phyloP scores from a whole-genome alignment of 2,113 vertebrate genomes.

The Hippocampus guttulatus region DNA sequence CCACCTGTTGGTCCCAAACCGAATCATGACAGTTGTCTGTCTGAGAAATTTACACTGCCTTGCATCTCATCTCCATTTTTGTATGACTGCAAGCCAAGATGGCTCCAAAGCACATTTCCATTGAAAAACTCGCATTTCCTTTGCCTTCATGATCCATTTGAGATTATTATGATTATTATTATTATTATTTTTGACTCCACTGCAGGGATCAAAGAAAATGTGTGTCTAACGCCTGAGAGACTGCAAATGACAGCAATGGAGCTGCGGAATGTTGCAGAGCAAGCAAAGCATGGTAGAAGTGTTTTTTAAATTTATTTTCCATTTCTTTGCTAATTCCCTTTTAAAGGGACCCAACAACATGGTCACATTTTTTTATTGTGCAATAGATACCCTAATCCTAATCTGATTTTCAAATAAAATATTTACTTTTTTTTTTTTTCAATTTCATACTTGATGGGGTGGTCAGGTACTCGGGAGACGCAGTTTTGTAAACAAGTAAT shows the following conservation, averaged over 20 bases:
- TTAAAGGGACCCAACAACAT: not conserved
- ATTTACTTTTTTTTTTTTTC: not conserved
- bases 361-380: not conserved
- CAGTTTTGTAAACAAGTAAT: not conserved
- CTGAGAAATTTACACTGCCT: not conserved
- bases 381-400: not conserved
- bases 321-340: not conserved
- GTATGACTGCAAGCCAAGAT: not conserved
- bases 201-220: not conserved
- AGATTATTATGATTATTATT: too few relatives aligned
- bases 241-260: not conserved
- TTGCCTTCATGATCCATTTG: not conserved
- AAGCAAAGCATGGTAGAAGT: not conserved
- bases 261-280: not conserved
- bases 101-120: not conserved
- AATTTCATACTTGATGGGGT: constrained; percentile 15
- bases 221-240: not conserved
- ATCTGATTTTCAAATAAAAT: not conserved
- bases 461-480: not conserved
- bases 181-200: too few relatives aligned
- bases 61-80: not conserved
- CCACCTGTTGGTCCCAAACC: too few relatives aligned
- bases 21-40: too few relatives aligned
- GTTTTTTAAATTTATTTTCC: not conserved
- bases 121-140: not conserved